Evolutionary conservation across 2,113 vertebrate genomes (phyloP).

Genomic region (Oreochromis tanganicae): DNA sequence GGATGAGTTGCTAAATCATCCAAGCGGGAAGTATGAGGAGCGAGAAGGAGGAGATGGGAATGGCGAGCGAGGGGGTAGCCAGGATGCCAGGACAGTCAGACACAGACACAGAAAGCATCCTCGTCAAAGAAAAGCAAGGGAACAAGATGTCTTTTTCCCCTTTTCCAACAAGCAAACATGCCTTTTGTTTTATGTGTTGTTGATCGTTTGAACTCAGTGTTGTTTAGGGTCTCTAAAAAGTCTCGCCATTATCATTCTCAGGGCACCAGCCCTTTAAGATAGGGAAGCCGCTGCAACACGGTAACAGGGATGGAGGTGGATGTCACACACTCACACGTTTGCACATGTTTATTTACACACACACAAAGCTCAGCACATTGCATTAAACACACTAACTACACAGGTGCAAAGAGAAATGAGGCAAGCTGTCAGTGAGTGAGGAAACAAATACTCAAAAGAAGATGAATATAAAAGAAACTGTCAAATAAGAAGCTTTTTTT

Average conservation of each 20-base stretch:
- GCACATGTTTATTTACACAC: not conserved
- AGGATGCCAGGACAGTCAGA: conserved; percentile 36
- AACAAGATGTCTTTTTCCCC: not conserved
- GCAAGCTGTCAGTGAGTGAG: not conserved
- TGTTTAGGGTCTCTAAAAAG: not conserved
- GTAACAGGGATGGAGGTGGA: not conserved
- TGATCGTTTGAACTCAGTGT: not conserved
- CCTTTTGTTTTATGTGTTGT: not conserved
- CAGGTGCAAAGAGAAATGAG: not conserved
- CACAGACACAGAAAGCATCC: conserved; percentile 49
- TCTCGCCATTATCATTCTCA: not conserved
- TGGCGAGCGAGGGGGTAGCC: not conserved
- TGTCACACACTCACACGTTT: not conserved
- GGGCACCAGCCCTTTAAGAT: conserved; percentile 4
- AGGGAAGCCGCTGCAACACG: not conserved
- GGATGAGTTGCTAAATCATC: conserved; percentile 40
- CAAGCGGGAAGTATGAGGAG: conserved; percentile 29
- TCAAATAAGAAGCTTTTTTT: not conserved
- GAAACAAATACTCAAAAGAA: conserved; percentile 6
- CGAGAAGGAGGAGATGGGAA: conserved; percentile 5
- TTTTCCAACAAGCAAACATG: conserved; percentile 15
- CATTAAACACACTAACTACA: not conserved
- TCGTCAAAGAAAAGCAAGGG: conserved; percentile 26
- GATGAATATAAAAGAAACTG: not conserved
- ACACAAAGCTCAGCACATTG: not conserved